A percentile compares a stretch with the other conserved stretches of the same genome.
These are phyloP conservation scores for Stegodyphus mimosarum DNA, from an alignment of 1,140 invertebrate species.

Conservation along the genomic window DNA sequence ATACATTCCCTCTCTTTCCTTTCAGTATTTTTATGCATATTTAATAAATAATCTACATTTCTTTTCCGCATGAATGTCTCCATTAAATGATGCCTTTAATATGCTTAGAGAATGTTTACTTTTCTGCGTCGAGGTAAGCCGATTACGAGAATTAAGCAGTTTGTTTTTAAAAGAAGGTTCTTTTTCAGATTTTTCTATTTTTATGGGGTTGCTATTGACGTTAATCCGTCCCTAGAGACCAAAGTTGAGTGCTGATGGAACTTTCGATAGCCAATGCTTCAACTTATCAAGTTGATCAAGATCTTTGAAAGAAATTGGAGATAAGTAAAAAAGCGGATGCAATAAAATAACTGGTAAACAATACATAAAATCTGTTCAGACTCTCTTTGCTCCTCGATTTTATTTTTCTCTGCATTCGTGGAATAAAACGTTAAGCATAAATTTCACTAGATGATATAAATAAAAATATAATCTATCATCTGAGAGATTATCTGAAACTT, in stretches of 20 bases:
- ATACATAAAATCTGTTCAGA: too few relatives aligned
- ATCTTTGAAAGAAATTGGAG: too few relatives aligned
- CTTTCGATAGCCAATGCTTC: not conserved
- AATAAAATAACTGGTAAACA: too few relatives aligned
- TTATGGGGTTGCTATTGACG: not conserved
- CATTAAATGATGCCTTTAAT: not conserved
- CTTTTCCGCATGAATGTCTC: not conserved
- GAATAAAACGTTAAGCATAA: too few relatives aligned
- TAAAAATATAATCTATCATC: too few relatives aligned
- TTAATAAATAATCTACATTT: not conserved
- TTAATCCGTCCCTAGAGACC: conserved; percentile 14
- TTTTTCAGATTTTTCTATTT: not conserved
- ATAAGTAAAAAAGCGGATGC: too few relatives aligned
- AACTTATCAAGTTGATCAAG: too few relatives aligned
- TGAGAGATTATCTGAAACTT: too few relatives aligned
- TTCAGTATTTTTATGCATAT: too few relatives aligned
- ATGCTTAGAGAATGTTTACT: not conserved
- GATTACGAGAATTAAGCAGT: conserved; percentile 6
- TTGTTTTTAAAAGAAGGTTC: not conserved
- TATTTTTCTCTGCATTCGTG: too few relatives aligned
- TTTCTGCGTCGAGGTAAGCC: not conserved
- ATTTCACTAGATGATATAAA: too few relatives aligned
- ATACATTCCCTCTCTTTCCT: not conserved
- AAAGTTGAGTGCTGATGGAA: not conserved
- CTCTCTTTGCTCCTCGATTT: too few relatives aligned